Evolutionary conservation across 2,797 vertebrate species (phyloP).

Genomic region (Crax fasciolata): DNA sequence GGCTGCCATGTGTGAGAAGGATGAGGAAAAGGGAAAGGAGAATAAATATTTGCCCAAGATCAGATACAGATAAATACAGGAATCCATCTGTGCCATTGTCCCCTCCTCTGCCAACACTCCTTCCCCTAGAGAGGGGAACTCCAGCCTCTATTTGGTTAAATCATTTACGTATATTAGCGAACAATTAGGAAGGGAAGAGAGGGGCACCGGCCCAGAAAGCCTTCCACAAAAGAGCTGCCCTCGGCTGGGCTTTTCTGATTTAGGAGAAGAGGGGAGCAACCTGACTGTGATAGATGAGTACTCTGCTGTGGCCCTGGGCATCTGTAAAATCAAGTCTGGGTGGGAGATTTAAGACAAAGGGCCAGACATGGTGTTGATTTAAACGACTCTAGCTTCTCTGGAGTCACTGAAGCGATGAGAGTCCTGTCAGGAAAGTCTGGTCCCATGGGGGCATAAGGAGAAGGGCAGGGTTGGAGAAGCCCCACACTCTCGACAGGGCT

Average conservation of each 20-base stretch:
- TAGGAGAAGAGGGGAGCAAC: conserved; percentile 40
- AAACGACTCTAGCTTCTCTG: conserved; percentile 31
- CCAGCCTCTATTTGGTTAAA: conserved; percentile 60
- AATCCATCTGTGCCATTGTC: not conserved
- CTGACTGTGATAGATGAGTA: conserved; percentile 40
- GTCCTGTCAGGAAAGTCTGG: not conserved
- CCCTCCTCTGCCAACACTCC: not conserved
- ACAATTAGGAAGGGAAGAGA: conserved; percentile 14
- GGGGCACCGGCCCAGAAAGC: not conserved
- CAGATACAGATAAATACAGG: conserved; percentile 21
- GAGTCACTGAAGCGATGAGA: not conserved
- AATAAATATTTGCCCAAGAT: conserved; percentile 65
- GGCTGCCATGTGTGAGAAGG: not conserved
- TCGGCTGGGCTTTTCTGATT: conserved; percentile 17
- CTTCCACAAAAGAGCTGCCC: conserved; percentile 15
- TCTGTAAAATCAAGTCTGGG: conserved; percentile 41
- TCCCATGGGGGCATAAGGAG: not conserved
- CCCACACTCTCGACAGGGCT: not conserved
- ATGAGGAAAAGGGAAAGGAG: conserved; percentile 42
- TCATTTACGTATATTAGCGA: conserved; percentile 26
- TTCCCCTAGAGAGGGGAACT: conserved; percentile 15
- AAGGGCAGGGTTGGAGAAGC: not conserved
- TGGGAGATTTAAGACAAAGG: conserved; percentile 56
- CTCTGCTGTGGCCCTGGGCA: not conserved
- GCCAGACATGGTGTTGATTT: conserved; percentile 33